Evolutionary conservation across 2,113 vertebrate genomes (phyloP).

Genomic region (Verasper variegatus): DNA sequence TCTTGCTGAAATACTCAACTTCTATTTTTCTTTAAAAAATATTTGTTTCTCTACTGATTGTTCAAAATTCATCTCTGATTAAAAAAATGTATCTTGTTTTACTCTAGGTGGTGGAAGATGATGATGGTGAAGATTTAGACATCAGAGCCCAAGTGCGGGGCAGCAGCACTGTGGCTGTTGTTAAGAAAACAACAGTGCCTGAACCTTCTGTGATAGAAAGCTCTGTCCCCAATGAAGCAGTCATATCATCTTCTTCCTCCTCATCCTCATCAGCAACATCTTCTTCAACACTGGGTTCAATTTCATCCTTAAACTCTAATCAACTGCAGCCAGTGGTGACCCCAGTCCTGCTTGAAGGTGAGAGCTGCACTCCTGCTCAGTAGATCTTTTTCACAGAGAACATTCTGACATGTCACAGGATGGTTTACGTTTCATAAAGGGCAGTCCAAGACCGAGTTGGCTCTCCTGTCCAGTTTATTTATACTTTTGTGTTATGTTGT

Average conservation of each 20-base stretch:
- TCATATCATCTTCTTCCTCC: constrained; percentile 47
- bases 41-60: background rate
- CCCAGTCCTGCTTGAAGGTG: constrained; percentile 69
- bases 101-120: constrained; percentile 74
- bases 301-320: constrained; percentile 43
- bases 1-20: constrained; percentile 27
- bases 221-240: constrained; percentile 42
- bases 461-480: too few species aligned
- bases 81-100: constrained; percentile 1
- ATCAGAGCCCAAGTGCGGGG: constrained; percentile 64
- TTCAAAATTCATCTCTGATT: background rate
- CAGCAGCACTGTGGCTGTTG: constrained; percentile 48
- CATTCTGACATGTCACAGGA: too few species aligned
- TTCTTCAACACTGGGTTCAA: constrained; percentile 44
- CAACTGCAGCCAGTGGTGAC: constrained; percentile 41
- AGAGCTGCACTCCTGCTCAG: constrained; percentile 17
- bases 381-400: background rate
- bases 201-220: constrained; percentile 49
- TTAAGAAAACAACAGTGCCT: constrained; percentile 58
- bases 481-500: too few species aligned
- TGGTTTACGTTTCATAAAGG: too few species aligned
- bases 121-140: constrained; percentile 80
- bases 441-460: too few species aligned
- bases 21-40: too few species aligned
- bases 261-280: constrained; percentile 43